Evolutionary conservation across 1,140 invertebrate species (phyloP).

Genomic region (Pteromalus puparum): DNA sequence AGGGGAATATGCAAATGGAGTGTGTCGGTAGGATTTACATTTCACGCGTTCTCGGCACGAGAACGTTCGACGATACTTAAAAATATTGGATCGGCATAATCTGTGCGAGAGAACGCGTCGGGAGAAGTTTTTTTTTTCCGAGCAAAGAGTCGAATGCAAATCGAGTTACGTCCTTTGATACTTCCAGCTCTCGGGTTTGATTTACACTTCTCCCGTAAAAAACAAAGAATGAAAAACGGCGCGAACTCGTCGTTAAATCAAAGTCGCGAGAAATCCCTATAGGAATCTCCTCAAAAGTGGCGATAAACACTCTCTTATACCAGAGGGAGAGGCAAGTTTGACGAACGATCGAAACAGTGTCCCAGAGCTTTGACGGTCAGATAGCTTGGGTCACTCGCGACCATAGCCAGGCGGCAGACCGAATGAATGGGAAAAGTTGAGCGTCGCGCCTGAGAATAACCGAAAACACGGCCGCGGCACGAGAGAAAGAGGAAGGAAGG

Average conservation of each 20-base stretch:
- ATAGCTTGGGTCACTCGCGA: neutral
- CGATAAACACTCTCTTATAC: constrained; percentile 2
- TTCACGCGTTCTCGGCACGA: neutral
- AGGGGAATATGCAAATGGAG: constrained; percentile 9
- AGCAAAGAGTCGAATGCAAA: neutral
- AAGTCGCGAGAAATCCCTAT: neutral
- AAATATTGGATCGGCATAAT: neutral
- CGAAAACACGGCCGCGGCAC: neutral
- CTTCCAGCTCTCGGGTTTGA: neutral
- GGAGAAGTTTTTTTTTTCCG: neutral
- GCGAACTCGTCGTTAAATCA: neutral
- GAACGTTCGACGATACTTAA: neutral
- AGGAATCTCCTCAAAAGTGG: constrained; percentile 15
- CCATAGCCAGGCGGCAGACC: neutral
- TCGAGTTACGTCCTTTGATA: neutral
- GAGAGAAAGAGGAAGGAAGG: neutral
- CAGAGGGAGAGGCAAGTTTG: neutral
- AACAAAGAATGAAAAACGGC: too few species aligned
- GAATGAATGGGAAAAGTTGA: constrained; percentile 43
- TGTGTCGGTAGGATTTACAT: neutral
- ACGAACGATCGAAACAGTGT: neutral
- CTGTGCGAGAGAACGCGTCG: neutral
- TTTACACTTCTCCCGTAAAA: too few species aligned
- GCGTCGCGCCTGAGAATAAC: constrained; percentile 5
- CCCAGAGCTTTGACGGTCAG: neutral